These are phyloP conservation scores for Pterobdella sp. DNA, from an alignment of 2,888 invertebrate genomes.

Conservation along the genomic window DNA sequence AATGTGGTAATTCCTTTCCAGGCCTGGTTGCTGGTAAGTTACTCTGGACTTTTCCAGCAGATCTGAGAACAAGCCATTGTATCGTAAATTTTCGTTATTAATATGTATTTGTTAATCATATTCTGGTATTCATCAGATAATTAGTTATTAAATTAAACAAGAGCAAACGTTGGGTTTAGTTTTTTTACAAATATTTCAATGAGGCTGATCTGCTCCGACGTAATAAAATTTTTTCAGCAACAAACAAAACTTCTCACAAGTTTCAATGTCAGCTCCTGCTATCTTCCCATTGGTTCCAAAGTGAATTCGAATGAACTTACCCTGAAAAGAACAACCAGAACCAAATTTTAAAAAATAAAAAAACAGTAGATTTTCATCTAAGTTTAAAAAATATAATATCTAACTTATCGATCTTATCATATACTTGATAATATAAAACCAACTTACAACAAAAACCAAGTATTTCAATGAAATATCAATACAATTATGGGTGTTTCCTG, in stretches of 20 bases:
- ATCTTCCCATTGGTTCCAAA: slow-evolving; percentile 98
- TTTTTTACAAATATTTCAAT: too few species aligned
- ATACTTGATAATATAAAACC: background rate
- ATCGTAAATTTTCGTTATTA: background rate
- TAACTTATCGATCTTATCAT: background rate
- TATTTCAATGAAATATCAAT: too few species aligned
- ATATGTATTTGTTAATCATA: background rate
- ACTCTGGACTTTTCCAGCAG: slow-evolving; percentile 99
- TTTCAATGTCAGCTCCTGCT: slow-evolving; percentile 99
- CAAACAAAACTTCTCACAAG: slow-evolving; percentile 87
- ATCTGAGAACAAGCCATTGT: slow-evolving; percentile 56
- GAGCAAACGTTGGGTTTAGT: too few species aligned
- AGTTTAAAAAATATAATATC: background rate
- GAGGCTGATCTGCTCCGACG: too few species aligned
- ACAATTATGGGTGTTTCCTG: too few species aligned
- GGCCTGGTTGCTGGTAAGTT: slow-evolving; percentile 85
- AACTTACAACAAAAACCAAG: too few species aligned
- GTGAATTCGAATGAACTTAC: slow-evolving; percentile 99
- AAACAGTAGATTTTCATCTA: background rate
- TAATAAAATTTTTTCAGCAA: too few species aligned
- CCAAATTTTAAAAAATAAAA: background rate
- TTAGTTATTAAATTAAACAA: too few species aligned
- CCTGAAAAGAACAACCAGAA: slow-evolving; percentile 57
- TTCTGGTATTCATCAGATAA: background rate
- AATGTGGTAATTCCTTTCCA: slow-evolving; percentile 97